These are phyloP conservation scores for Harmothoe impar DNA, from an alignment of 2,888 invertebrate genomes.

Conservation along the genomic window DNA sequence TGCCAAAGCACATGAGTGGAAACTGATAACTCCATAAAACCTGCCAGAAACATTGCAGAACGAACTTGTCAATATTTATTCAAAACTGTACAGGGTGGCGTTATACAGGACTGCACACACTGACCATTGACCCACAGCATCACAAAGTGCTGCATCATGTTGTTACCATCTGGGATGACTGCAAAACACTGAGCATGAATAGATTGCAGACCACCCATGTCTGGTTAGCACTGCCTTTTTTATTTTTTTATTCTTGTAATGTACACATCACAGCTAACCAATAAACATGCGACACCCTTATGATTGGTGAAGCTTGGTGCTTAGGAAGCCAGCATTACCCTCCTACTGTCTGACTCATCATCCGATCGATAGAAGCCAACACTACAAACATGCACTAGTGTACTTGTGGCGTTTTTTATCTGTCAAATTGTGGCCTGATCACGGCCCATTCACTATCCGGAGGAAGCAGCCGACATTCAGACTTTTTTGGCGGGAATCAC, in stretches of 20 bases:
- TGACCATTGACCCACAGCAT: too few relatives aligned
- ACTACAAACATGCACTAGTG: neutral
- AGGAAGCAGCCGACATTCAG: conserved; percentile 5
- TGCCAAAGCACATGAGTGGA: too few relatives aligned
- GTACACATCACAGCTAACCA: neutral
- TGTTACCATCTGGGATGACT: too few relatives aligned
- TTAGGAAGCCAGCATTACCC: neutral
- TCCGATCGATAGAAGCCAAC: neutral
- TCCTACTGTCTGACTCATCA: neutral
- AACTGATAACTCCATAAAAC: too few relatives aligned
- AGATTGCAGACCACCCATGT: neutral
- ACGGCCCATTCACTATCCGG: conserved; percentile 14
- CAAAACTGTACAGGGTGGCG: too few relatives aligned
- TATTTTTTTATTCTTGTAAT: neutral
- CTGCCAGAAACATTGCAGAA: too few relatives aligned
- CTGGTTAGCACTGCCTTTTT: neutral
- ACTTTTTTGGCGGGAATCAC: conserved; percentile 21
- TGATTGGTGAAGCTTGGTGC: neutral
- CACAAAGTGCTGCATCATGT: too few relatives aligned
- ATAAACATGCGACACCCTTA: neutral
- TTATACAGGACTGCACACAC: too few relatives aligned
- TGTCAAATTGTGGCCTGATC: neutral
- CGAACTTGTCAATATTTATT: too few relatives aligned
- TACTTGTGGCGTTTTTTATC: neutral
- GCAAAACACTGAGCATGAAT: too few relatives aligned